phyloP scores from a whole-genome alignment of 2,797 vertebrate species.

The Amphiprion clarkii region DNA sequence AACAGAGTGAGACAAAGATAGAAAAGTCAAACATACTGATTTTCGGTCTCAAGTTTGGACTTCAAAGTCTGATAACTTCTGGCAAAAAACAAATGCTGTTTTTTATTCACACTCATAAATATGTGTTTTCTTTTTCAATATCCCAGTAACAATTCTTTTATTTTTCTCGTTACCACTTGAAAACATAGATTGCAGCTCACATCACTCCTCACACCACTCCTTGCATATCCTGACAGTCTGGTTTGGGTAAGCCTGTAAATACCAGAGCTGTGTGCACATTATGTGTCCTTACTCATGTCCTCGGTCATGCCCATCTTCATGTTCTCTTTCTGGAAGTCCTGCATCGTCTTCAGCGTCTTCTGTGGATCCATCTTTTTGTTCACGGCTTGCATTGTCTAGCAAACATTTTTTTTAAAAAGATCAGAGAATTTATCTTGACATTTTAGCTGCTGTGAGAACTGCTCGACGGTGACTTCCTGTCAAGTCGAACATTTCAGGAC shows the following conservation, averaged over 20 bases:
- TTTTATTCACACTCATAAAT: background rate
- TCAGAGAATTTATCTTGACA: background rate
- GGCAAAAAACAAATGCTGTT: background rate
- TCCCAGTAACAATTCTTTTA: background rate
- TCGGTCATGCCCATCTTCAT: slow-evolving; percentile 99
- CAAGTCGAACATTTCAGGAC: background rate
- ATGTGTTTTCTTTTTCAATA: background rate
- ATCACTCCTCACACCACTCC: background rate
- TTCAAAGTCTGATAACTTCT: background rate
- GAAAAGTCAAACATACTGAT: slow-evolving; percentile 32
- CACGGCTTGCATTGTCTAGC: slow-evolving; percentile 96
- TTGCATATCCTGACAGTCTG: slow-evolving; percentile 20
- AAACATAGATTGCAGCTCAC: background rate
- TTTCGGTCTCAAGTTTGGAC: slow-evolving; percentile 30
- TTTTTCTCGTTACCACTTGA: too few relatives aligned
- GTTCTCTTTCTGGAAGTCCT: slow-evolving; percentile 99
- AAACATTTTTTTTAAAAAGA: slow-evolving; percentile 5
- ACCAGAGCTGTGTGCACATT: slow-evolving; percentile 13
- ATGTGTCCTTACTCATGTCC: slow-evolving; percentile 92
- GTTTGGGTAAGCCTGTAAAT: slow-evolving; percentile 33
- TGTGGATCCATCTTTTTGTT: slow-evolving; percentile 99
- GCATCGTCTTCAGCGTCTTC: slow-evolving; percentile 97
- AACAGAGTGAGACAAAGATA: slow-evolving; percentile 23
- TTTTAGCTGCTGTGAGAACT: background rate
- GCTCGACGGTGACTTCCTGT: background rate